Conservation (phyloP, 2,888 invertebrate species). For the Meghimatium bilineatum region DNA sequence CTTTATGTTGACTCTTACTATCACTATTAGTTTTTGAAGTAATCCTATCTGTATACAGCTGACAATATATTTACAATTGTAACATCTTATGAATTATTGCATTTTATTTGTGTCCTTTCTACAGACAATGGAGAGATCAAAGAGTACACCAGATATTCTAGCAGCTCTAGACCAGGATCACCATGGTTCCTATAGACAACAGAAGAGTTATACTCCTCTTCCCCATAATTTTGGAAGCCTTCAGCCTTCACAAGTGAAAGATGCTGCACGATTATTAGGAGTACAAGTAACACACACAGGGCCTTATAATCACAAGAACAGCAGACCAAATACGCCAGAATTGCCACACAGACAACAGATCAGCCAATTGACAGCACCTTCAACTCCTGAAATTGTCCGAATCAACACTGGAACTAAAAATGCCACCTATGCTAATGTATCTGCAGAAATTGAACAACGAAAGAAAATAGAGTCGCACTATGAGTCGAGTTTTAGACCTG, state of each 20-base stretch:
- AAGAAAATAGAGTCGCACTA: constrained; percentile 58
- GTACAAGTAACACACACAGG: background rate
- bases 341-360: constrained; percentile 56
- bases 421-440: constrained; percentile 73
- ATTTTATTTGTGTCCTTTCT: background rate
- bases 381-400: constrained; percentile 57
- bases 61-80: background rate
- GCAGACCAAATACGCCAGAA: constrained; percentile 55
- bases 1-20: too few relatives aligned
- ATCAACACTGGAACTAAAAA: constrained; percentile 63
- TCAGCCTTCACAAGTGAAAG: background rate
- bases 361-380: constrained; percentile 57
- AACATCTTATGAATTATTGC: too few relatives aligned
- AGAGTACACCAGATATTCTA: constrained; percentile 67
- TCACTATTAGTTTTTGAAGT: too few relatives aligned
- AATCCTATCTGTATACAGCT: too few relatives aligned
- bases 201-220: background rate
- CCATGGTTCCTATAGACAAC: background rate
- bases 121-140: constrained; percentile 63
- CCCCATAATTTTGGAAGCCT: background rate
- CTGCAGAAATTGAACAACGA: constrained; percentile 54
- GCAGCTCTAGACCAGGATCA: constrained; percentile 31
- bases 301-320: background rate
- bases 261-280: background rate
- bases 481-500: constrained; percentile 91